Evolutionary conservation across 1,140 invertebrate species (phyloP).

Genomic region (Maniola jurtina): DNA sequence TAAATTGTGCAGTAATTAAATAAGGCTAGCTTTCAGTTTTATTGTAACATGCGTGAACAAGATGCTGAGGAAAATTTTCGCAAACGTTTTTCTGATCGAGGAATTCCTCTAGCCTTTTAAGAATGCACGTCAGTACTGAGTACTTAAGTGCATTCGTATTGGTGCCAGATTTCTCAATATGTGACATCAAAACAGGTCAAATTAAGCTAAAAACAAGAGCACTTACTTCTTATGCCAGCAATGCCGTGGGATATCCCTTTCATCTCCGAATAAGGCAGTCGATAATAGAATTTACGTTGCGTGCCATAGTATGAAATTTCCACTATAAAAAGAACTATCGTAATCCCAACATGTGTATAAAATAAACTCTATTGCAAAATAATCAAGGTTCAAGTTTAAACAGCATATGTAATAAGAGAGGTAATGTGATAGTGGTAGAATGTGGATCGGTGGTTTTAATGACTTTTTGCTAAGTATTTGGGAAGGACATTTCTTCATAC

Average conservation of each 20-base stretch:
- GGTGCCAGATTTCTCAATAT: not conserved
- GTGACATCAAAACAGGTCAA: not conserved
- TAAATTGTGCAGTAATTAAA: no score
- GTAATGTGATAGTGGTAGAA: constrained; percentile 30
- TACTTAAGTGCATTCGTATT: not conserved
- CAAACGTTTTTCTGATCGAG: no score
- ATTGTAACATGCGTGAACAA: no score
- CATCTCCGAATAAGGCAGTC: constrained; percentile 46
- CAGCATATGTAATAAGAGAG: not conserved
- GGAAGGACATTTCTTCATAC: constrained; percentile 39
- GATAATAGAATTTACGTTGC: constrained; percentile 58
- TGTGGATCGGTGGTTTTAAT: constrained; percentile 41
- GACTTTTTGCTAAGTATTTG: constrained; percentile 41
- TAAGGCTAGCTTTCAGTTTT: no score
- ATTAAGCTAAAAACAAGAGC: constrained; percentile 30
- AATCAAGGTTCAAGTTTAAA: constrained; percentile 17
- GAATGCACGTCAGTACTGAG: no score
- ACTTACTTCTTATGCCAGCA: constrained; percentile 20
- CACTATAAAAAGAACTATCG: constrained; percentile 25
- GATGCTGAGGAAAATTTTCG: no score
- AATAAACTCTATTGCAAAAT: constrained; percentile 10
- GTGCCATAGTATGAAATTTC: constrained; percentile 51
- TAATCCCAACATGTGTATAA: constrained; percentile 2
- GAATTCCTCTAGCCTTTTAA: not conserved
- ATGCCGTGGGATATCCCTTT: constrained; percentile 50